Base-by-base conservation (phyloP, 2,113 vertebrate species). In the Alexandromys fortis region DNA sequence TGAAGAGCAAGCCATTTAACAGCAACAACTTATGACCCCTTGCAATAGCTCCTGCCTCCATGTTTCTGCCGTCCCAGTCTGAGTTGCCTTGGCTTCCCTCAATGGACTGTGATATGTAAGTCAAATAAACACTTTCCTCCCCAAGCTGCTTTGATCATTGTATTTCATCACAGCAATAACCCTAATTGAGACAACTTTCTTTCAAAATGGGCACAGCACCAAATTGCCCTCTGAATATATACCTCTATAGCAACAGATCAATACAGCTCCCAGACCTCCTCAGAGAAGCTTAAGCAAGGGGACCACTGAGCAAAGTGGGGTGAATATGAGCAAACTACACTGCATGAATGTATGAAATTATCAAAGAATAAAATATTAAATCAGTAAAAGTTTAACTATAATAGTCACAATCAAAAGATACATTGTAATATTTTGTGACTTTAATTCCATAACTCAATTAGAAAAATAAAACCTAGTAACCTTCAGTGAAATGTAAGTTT, bases 401-500 rank as follows among this genome's bases (percentile, higher is more conserved):
- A 68, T 63, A 4, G 35, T 92, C 86, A 90, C 28, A 92, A 33
- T 91, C 30, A 93, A 97, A 91, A 95, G 63, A 55, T 72, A 70
- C 33, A 76, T 1, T 68, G 10, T 70, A 24, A 63, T 72, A 26
- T 72, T 55, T 55, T 88, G n/a, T 58, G 17, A 7, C 89, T 91
- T 95, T 83, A n/a, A 96, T 28, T 73, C 91, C 7, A 75, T 42
- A 89, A 92, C 70, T 79, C 8, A 21, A 91, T 47, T 70, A 86
- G 9, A 96, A 91, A 83, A 86, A 67, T 55, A 90, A 21, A 85
- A 72, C 65, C 35, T 85, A 91, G 77, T 49, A 91, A 93, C 9
- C 73, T 82, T 86, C 86, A 93, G 55, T 75, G 12, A 95, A 89
- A 93, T 24, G 70, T 83, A 73, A 73, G 45, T 16, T 35, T 92